Evolutionary conservation across 1,140 invertebrate species (phyloP), one percentile per base, ranked within the genome.

Genomic region (Macrobrachium rosenbergii): DNA sequence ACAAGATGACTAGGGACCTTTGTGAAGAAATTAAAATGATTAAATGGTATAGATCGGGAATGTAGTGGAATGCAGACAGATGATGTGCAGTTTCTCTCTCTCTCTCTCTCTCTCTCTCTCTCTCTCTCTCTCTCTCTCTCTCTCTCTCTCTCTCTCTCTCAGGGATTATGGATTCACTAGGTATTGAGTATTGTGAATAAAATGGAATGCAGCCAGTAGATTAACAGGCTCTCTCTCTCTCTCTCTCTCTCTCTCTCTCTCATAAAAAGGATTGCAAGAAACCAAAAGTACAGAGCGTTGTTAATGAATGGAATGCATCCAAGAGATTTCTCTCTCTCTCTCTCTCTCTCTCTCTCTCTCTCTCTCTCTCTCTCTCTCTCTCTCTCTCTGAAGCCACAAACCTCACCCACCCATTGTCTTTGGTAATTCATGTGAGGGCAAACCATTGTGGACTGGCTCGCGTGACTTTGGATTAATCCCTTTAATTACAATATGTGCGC

Each of bases 231-330:
- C 6, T 21, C 64, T 52, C 21, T 82, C 43, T 82, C 37, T 75
- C 72, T 76, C 72, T 83, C 67, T 83, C 69, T 83, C 72, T 76
- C 82, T 76, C 72, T 83, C 72, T 76, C 45, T 75, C 67, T 83
- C 69, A 16, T 16, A 52, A 52, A 52, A 52, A 12, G 11, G 11
- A 52, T 52, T 52, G 52, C 12, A 52, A 52, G 2, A 52, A 52
- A 8, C 6, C 7, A 10, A 52, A 10, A 52, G 6, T 12, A 52
- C 12, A 52, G 12, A 52, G 12, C 0, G 12, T 37, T 52, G 12
- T 52, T 52, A 52, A 52, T 10, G 6, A 52, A 8, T 12, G 12
- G 12, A 52, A 52, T 12, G 52, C 52, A 52, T 52, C 12, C 52
- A 52, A 52, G 52, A 12, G 8, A 12, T 73, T 67, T 72, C 64